These are phyloP conservation scores for Aphyosemion australe DNA, from an alignment of 2,113 vertebrate species.

Conservation along the genomic window DNA sequence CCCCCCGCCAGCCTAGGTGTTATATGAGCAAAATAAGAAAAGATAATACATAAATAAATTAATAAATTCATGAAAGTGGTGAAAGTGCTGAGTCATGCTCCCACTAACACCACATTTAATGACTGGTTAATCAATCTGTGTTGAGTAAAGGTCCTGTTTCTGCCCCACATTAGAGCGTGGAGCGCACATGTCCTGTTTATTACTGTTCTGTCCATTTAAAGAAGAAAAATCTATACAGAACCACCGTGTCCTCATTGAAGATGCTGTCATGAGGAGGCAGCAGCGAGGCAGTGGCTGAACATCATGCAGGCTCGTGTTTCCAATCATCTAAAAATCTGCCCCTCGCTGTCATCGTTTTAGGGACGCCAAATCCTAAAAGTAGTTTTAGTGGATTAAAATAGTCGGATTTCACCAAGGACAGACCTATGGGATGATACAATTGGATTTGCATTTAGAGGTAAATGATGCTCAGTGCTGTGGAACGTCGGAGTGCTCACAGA, in stretches of 20 bases:
- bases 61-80: conserved; percentile 8
- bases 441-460: conserved; percentile 58
- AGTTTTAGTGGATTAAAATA: conserved; percentile 18
- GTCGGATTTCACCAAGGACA: conserved; percentile 14
- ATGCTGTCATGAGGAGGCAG: conserved; percentile 31
- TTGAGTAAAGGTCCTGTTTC: conserved; percentile 31
- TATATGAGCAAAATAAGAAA: background rate
- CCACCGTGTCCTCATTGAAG: conserved; percentile 51
- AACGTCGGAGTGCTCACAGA: conserved; percentile 40
- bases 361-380: background rate
- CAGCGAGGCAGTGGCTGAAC: conserved; percentile 28
- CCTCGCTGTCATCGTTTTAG: background rate
- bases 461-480: conserved; percentile 53
- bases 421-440: conserved; percentile 30
- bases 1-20: too few relatives aligned
- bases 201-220: conserved; percentile 9
- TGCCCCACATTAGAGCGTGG: conserved; percentile 14
- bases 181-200: conserved; percentile 44
- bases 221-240: conserved; percentile 41
- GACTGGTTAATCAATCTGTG: conserved; percentile 47
- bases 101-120: conserved; percentile 18
- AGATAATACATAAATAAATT: background rate
- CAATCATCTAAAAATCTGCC: conserved; percentile 20
- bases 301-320: conserved; percentile 22
- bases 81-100: conserved; percentile 1